Conservation (phyloP, 2,797 vertebrate genomes). For the Buphagus erythrorhynchus region DNA sequence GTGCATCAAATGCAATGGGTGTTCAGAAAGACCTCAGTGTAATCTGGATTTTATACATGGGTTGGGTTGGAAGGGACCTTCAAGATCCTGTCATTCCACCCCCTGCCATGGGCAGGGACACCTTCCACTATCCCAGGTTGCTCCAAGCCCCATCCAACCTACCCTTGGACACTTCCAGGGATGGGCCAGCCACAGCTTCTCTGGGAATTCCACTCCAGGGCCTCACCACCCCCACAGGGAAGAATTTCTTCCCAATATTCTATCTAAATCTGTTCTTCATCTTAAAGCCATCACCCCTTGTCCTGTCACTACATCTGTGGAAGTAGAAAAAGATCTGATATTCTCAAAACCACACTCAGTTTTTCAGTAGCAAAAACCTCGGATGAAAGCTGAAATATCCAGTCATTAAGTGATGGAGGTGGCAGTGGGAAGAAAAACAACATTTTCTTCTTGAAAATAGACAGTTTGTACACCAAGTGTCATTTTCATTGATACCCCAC, state of each 20-base stretch:
- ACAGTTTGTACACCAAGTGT: neutral
- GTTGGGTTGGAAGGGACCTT: neutral
- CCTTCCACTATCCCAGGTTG: neutral
- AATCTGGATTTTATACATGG: neutral
- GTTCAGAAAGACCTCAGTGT: neutral
- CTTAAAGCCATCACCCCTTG: neutral
- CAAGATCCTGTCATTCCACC: neutral
- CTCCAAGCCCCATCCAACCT: rapidly evolving
- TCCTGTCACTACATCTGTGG: neutral
- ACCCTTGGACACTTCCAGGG: neutral
- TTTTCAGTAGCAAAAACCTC: neutral
- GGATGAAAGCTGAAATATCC: neutral
- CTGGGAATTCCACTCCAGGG: neutral
- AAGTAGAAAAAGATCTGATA: neutral
- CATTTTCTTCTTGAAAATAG: neutral
- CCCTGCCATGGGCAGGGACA: neutral
- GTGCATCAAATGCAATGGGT: neutral
- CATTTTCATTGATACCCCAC: neutral
- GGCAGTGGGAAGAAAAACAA: neutral
- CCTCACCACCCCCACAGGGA: neutral
- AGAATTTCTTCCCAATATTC: neutral
- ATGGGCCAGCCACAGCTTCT: neutral
- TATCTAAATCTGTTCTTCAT: neutral
- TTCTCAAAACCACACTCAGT: neutral
- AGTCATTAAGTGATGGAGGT: neutral